phyloP scores from a whole-genome alignment of 2,888 invertebrate species.

The Nematopogon swammerdamellus region DNA sequence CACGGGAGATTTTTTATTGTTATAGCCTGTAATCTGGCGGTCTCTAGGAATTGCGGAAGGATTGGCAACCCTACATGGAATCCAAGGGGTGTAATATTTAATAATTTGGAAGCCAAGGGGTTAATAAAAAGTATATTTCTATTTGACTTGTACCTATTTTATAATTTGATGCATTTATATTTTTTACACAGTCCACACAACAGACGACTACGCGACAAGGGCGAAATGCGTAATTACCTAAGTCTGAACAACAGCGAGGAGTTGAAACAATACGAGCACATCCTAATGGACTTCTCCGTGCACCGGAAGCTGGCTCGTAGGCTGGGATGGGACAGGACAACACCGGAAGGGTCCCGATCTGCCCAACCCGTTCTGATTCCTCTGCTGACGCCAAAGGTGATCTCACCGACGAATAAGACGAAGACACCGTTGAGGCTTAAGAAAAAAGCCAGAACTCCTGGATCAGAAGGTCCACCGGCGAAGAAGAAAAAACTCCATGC shows the following conservation, averaged over 20 bases:
- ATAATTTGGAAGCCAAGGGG: no score
- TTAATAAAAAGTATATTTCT: no score
- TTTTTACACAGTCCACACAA: slow-evolving; percentile 31
- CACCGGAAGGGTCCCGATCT: slow-evolving; percentile 11
- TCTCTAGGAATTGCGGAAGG: no score
- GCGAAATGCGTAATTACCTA: slow-evolving; percentile 36
- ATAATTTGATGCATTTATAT: not conserved
- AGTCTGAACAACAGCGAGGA: slow-evolving; percentile 19
- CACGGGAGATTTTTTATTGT: no score
- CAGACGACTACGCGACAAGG: slow-evolving; percentile 38
- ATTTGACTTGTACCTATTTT: not conserved
- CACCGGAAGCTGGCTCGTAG: slow-evolving; percentile 41
- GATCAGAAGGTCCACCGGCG: not conserved
- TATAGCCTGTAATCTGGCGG: no score
- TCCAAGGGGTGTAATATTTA: no score
- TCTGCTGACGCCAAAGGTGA: slow-evolving; percentile 17
- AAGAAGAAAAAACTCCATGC: not conserved
- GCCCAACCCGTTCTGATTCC: slow-evolving; percentile 9
- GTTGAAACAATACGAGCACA: slow-evolving; percentile 23
- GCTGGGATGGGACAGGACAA: slow-evolving; percentile 36
- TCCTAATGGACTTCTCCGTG: slow-evolving; percentile 39
- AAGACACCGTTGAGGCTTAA: slow-evolving; percentile 21
- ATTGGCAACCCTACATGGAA: no score
- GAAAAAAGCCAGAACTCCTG: slow-evolving; percentile 10
- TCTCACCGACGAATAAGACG: slow-evolving; percentile 28